Conservation (phyloP, 2,888 invertebrate species). For the Griposia aprilina region DNA sequence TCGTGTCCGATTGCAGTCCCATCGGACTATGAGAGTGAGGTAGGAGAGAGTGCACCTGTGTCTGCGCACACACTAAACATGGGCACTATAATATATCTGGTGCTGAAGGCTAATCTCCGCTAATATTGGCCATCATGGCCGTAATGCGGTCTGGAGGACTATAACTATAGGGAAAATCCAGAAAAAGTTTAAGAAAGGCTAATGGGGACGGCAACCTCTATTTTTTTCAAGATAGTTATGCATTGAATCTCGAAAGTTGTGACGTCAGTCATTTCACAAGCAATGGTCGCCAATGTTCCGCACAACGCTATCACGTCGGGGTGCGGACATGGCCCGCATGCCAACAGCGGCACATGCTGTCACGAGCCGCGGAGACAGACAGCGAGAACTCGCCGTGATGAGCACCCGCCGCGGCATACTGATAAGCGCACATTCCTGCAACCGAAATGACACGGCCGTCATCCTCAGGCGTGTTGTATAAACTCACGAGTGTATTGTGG, state of each 20-base stretch:
- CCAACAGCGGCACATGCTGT: slow-evolving; percentile 40
- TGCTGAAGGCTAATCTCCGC: neutral
- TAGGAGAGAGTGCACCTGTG: neutral
- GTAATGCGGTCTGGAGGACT: neutral
- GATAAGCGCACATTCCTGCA: slow-evolving; percentile 56
- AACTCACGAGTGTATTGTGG: neutral
- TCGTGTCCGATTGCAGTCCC: too few relatives aligned
- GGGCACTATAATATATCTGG: neutral
- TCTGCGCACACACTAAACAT: too few relatives aligned
- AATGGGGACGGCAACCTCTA: neutral
- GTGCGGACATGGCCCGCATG: slow-evolving; percentile 45
- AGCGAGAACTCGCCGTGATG: slow-evolving; percentile 54
- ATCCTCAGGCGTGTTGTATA: neutral
- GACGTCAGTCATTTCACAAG: slow-evolving; percentile 4
- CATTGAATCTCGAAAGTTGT: slow-evolving; percentile 15
- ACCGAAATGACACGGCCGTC: slow-evolving; percentile 4
- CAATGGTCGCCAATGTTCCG: slow-evolving; percentile 4
- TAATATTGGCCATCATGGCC: neutral
- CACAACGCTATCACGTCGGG: neutral
- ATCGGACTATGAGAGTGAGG: neutral
- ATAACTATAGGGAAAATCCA: neutral
- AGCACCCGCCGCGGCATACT: slow-evolving; percentile 59
- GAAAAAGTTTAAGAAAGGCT: neutral
- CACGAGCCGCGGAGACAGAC: slow-evolving; percentile 37
- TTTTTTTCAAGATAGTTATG: neutral